Conservation (phyloP, 2,113 vertebrate species). For the Sula dactylatra region DNA sequence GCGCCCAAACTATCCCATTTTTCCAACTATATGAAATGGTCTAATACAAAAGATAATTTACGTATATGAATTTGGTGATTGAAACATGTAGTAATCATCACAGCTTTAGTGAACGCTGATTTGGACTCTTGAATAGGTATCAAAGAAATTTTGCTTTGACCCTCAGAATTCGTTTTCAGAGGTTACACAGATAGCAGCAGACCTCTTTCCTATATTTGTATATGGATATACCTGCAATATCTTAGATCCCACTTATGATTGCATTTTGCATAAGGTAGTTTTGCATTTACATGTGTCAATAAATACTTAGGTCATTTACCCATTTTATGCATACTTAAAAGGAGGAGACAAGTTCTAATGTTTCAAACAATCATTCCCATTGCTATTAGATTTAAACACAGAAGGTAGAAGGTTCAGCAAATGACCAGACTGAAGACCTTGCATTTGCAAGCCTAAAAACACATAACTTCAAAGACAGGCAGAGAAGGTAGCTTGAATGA, state of each 20-base stretch:
- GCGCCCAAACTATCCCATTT: not conserved
- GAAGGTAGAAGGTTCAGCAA: not conserved
- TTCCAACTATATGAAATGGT: not conserved
- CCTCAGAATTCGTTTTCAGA: not conserved
- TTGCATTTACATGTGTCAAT: not conserved
- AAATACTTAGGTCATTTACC: not conserved
- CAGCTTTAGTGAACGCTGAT: not conserved
- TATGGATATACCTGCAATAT: not conserved
- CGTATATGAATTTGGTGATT: not conserved
- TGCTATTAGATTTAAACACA: not conserved
- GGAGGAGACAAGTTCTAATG: not conserved
- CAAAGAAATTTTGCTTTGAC: not conserved
- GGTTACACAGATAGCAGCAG: not conserved
- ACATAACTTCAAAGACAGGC: not conserved
- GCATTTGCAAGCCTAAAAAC: not conserved
- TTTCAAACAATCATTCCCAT: not conserved
- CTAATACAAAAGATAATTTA: not conserved
- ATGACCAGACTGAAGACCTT: not conserved
- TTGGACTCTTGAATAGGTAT: not conserved
- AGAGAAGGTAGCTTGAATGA: not conserved
- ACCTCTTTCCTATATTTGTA: not conserved
- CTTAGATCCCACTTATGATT: not conserved
- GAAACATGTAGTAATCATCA: not conserved
- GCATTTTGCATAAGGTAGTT: not conserved
- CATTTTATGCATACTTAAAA: not conserved